Conservation (phyloP, 2,888 invertebrate genomes). For the Hedychridium roseum region DNA sequence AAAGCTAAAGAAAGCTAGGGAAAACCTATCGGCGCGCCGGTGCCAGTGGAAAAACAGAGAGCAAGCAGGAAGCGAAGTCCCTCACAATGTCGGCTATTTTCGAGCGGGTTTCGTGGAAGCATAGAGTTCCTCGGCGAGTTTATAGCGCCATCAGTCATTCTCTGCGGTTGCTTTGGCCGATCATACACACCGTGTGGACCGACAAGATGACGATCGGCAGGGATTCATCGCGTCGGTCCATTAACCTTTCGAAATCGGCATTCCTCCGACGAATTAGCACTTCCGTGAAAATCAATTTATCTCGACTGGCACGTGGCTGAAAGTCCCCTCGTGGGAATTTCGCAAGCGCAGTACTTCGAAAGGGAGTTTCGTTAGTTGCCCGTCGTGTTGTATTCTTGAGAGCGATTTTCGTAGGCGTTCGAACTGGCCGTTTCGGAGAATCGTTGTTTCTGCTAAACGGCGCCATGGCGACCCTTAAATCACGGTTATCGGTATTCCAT, state of each 20-base stretch:
- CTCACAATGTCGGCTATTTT: constrained; percentile 43
- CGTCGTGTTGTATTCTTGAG: too few species aligned
- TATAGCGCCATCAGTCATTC: constrained; percentile 42
- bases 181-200: constrained; percentile 20
- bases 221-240: background rate
- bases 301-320: too few species aligned
- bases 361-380: too few species aligned
- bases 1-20: too few species aligned
- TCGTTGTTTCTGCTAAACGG: constrained; percentile 45
- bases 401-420: too few species aligned
- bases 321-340: too few species aligned
- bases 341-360: too few species aligned
- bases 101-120: constrained; percentile 42
- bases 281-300: too few species aligned
- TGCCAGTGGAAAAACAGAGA: constrained; percentile 25
- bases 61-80: constrained; percentile 34
- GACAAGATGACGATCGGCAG: constrained; percentile 18
- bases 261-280: background rate
- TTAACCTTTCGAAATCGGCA: background rate
- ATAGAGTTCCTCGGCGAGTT: constrained; percentile 39
- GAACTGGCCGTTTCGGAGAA: constrained; percentile 38
- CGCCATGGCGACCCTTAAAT: constrained; percentile 47
- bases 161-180: constrained; percentile 26
- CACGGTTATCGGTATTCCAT: constrained; percentile 47
- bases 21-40: background rate